These are phyloP conservation scores for Boloria selene DNA, from an alignment of 2,888 invertebrate genomes.

Conservation along the genomic window DNA sequence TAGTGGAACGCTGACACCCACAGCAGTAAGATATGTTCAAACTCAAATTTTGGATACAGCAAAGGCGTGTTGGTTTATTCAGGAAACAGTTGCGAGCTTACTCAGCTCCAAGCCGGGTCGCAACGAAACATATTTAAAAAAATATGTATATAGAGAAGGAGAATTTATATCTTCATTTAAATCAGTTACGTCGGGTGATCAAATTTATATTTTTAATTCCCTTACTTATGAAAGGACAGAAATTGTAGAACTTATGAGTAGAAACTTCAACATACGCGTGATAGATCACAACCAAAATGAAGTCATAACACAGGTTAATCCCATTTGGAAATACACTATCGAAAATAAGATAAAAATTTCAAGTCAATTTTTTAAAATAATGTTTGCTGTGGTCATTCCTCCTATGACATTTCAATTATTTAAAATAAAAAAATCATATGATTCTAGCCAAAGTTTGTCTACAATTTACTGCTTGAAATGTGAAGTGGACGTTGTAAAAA, in stretches of 20 bases:
- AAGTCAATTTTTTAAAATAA: conserved; percentile 80
- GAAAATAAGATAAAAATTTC: conserved; percentile 62
- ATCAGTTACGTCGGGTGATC: conserved; percentile 81
- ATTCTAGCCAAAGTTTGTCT: conserved; percentile 60
- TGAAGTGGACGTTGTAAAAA: conserved; percentile 50
- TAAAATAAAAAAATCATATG: conserved; percentile 72
- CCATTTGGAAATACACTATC: conserved; percentile 64
- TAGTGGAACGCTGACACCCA: conserved; percentile 94
- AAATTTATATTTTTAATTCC: conserved; percentile 92
- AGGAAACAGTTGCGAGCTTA: conserved; percentile 62
- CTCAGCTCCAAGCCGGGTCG: conserved; percentile 89
- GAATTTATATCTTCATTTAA: conserved; percentile 65
- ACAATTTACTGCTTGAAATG: conserved; percentile 62
- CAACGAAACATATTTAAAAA: conserved; percentile 82
- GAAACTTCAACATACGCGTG: conserved; percentile 87
- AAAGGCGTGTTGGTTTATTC: conserved; percentile 70
- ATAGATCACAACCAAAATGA: conserved; percentile 85
- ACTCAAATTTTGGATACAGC: conserved; percentile 74
- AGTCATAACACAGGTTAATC: conserved; percentile 65
- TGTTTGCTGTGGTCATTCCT: conserved; percentile 89
- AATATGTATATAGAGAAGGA: conserved; percentile 68
- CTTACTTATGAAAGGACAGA: conserved; percentile 90
- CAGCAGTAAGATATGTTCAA: conserved; percentile 93
- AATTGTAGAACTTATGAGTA: conserved; percentile 87
- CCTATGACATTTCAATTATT: conserved; percentile 89